Percentiles rank a stretch among this genome's conserved stretches.
These are phyloP conservation scores for Lichenostomus cassidix DNA, from an alignment of 2,113 vertebrate genomes.

Conservation along the genomic window DNA sequence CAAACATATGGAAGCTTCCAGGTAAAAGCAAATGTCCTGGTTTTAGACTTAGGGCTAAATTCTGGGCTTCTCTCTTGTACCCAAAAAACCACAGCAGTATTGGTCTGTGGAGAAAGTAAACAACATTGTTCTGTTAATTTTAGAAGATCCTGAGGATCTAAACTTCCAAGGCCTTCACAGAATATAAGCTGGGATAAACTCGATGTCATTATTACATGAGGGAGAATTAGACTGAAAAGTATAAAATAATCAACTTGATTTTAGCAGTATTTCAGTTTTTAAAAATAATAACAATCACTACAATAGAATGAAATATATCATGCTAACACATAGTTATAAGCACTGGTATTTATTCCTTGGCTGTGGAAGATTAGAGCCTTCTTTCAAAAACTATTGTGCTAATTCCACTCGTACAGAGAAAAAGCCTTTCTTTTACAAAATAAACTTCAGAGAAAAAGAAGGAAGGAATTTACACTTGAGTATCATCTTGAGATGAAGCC, in stretches of 20 bases:
- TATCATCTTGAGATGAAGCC: neutral
- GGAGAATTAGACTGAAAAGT: neutral
- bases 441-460: neutral
- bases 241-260: neutral
- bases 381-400: neutral
- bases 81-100: neutral
- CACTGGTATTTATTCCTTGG: neutral
- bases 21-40: neutral
- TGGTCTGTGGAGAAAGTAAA: neutral
- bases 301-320: neutral
- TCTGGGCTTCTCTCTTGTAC: neutral
- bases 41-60: neutral
- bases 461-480: neutral
- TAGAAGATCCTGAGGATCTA: neutral
- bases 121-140: neutral
- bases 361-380: neutral
- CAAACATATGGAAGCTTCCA: neutral
- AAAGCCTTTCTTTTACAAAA: neutral
- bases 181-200: neutral
- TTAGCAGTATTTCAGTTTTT: neutral
- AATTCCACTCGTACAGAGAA: neutral
- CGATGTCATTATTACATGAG: neutral
- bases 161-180: neutral
- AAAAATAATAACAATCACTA: neutral
- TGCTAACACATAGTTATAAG: neutral